Evolutionary conservation across 2,113 vertebrate genomes (phyloP), one percentile per base, ranked within the genome.

Genomic region (Malurus elegans): DNA sequence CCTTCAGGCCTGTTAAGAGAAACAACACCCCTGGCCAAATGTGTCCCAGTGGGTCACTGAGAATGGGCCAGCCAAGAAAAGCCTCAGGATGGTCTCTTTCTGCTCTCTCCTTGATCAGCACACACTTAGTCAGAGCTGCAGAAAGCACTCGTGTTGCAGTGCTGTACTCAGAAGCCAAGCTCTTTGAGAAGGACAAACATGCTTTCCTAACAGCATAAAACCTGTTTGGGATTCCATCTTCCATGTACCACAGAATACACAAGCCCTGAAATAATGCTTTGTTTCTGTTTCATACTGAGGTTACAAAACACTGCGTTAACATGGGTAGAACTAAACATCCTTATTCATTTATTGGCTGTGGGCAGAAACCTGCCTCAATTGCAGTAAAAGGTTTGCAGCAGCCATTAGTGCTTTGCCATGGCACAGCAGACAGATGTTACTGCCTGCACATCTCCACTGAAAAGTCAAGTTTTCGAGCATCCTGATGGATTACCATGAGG

Each of bases 341-440:
- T 96, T 96, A 94, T 95, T 96, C 57, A 89, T 94, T 93, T 96
- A 57, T 92, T 96, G 95, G 95, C 95, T 74, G 12, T 65, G 90
- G 95, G 95, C 88, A 97, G 88, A 94, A 71, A 31, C 48, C n/a
- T n/a, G 32, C 81, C 95, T 94, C 92, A 94, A 94, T 96, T 82
- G 69, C 82, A 85, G 45, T 13, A 87, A 84, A 82, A 47, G 86
- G 76, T 95, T 88, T 25, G 50, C 53, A 78, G 29, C 13, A 94
- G 72, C 78, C 86, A 65, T 93, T 79, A 91, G 75, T 44, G 40
- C 57, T 18, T 70, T 84, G 90, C 78, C 78, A 79, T 91, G 74
- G 85, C 76, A 91, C 65, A 29, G 89, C 9, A 84, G 78, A 72
- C 36, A 82, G 65, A 87, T 67, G 47, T 21, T 66, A 74, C 18